Evolutionary conservation across 2,888 invertebrate species (phyloP).

Genomic region (Dione juno): DNA sequence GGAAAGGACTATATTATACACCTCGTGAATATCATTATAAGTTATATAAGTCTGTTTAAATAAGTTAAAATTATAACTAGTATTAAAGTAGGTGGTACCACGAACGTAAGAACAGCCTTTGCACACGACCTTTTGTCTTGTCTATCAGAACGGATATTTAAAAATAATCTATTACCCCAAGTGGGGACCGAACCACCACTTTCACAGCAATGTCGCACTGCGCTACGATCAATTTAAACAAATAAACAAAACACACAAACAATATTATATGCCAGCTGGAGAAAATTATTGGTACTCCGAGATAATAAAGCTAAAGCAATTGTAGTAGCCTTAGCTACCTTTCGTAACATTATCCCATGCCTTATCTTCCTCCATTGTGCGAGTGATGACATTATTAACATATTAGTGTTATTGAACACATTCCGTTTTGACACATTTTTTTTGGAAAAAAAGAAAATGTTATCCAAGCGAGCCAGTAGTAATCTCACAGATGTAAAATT

Average conservation of each 20-base stretch:
- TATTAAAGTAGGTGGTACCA: too few relatives aligned
- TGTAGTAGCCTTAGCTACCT: constrained; percentile 4
- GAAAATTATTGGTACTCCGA: background rate
- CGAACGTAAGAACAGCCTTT: background rate
- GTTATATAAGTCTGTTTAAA: too few relatives aligned
- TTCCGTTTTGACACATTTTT: constrained; percentile 1
- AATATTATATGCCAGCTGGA: background rate
- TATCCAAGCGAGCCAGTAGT: background rate
- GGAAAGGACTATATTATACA: too few relatives aligned
- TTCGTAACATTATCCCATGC: constrained; percentile 23
- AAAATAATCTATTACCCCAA: too few relatives aligned
- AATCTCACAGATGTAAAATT: too few relatives aligned
- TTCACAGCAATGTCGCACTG: too few relatives aligned
- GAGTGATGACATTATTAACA: background rate
- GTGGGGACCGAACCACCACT: too few relatives aligned
- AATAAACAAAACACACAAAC: too few relatives aligned
- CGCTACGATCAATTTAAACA: too few relatives aligned
- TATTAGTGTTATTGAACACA: background rate
- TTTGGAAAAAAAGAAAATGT: background rate
- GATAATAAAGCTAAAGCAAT: background rate
- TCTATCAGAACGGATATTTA: too few relatives aligned
- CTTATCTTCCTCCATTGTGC: constrained; percentile 18
- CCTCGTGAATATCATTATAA: too few relatives aligned
- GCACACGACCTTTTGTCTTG: background rate
- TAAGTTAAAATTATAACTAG: too few relatives aligned